phyloP scores from a whole-genome alignment of 2,113 vertebrate species.

The Oreotrochilus melanogaster region DNA sequence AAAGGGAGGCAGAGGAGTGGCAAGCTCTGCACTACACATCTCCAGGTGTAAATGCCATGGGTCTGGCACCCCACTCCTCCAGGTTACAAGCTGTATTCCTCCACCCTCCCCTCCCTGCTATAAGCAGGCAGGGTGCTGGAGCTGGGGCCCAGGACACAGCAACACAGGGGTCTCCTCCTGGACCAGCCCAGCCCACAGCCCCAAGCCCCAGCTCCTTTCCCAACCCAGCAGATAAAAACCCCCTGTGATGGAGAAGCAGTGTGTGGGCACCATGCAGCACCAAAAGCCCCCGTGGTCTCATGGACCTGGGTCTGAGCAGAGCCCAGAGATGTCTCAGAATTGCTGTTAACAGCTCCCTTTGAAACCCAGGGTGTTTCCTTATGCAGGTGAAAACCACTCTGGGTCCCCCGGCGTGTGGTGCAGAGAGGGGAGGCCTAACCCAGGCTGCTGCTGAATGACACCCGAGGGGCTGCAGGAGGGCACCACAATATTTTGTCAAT shows the following conservation, averaged over 20 bases:
- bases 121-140: neutral
- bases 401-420: accelerated
- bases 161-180: too few relatives aligned
- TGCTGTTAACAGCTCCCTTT: neutral
- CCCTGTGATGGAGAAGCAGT: neutral
- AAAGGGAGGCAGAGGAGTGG: neutral
- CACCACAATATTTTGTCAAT: neutral
- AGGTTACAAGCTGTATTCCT: accelerated
- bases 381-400: accelerated
- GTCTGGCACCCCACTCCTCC: neutral
- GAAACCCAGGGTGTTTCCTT: neutral
- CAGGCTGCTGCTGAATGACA: neutral
- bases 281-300: neutral
- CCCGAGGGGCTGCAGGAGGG: neutral
- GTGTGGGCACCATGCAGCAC: accelerated
- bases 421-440: neutral
- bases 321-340: too few relatives aligned
- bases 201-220: neutral
- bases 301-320: accelerated
- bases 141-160: neutral
- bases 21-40: accelerated
- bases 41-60: neutral
- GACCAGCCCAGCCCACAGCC: neutral
- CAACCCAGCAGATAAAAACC: neutral
- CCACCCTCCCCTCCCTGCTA: too few relatives aligned